phyloP scores from a whole-genome alignment of 2,113 vertebrate species.

The Taurulus bubalis region DNA sequence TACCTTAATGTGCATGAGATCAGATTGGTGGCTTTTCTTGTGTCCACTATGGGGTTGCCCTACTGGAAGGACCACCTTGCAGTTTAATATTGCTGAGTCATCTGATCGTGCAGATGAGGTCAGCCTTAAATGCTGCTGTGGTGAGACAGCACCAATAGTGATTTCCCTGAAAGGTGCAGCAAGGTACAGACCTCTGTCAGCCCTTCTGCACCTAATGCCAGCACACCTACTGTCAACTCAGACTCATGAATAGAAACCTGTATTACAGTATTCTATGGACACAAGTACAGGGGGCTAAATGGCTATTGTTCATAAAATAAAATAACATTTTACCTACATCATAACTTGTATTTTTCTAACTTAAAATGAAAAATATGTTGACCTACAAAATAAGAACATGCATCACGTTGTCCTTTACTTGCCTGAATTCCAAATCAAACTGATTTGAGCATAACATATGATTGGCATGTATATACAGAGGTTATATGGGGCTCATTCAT shows the following conservation, averaged over 20 bases:
- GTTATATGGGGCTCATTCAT: neutral
- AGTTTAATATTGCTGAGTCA: slow-evolving; percentile 67
- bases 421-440: neutral
- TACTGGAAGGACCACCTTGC: slow-evolving; percentile 40
- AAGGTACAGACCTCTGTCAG: slow-evolving; percentile 56
- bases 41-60: slow-evolving; percentile 53
- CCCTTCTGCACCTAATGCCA: slow-evolving; percentile 21
- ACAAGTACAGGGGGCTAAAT: neutral
- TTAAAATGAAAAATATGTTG: neutral
- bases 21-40: slow-evolving; percentile 44
- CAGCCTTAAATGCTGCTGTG: slow-evolving; percentile 48
- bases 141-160: slow-evolving; percentile 16
- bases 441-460: neutral
- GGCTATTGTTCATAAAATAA: neutral
- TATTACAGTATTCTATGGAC: neutral
- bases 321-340: neutral
- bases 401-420: neutral
- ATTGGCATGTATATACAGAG: neutral
- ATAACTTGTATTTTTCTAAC: neutral
- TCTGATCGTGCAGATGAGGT: slow-evolving; percentile 63
- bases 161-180: slow-evolving; percentile 51
- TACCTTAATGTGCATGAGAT: slow-evolving; percentile 67
- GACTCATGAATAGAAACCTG: slow-evolving; percentile 1
- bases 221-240: slow-evolving; percentile 6
- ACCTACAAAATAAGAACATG: neutral